phyloP scores from a whole-genome alignment of 2,888 invertebrate genomes.

The Latrodectus elegans region DNA sequence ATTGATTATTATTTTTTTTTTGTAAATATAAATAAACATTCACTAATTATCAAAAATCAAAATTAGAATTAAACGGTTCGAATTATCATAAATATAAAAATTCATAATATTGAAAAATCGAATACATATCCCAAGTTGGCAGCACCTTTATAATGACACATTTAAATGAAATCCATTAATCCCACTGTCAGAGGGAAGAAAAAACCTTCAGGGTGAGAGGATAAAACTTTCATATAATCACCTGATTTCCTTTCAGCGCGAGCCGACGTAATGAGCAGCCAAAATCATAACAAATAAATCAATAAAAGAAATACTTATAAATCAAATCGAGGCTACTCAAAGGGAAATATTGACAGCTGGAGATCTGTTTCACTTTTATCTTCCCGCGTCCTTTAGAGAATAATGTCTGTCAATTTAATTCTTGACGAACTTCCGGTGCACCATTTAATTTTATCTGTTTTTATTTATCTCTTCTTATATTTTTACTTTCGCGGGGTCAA shows the following conservation, averaged over 20 bases:
- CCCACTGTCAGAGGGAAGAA: constrained; percentile 20
- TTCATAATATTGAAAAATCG: no score
- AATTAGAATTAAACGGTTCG: no score
- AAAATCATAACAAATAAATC: constrained; percentile 51
- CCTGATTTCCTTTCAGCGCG: constrained; percentile 34
- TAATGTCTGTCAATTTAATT: no score
- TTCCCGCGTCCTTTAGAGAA: not conserved
- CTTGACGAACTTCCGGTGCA: no score
- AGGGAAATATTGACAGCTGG: constrained; percentile 23
- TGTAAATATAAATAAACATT: no score
- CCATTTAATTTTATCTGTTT: no score
- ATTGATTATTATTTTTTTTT: no score
- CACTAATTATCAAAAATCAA: no score
- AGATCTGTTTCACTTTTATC: constrained; percentile 9
- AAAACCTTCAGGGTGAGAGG: constrained; percentile 11
- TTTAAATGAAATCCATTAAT: constrained; percentile 42
- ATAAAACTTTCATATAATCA: constrained; percentile 8
- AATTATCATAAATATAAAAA: no score
- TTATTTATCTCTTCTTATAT: no score
- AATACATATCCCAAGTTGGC: no score
- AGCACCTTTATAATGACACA: constrained; percentile 32
- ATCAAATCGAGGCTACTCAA: constrained; percentile 9
- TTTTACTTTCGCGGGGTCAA: no score
- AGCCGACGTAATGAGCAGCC: constrained; percentile 26
- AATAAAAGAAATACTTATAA: constrained; percentile 25